Conservation (phyloP, 1,140 invertebrate genomes). For the Brachionus sp. region DNA sequence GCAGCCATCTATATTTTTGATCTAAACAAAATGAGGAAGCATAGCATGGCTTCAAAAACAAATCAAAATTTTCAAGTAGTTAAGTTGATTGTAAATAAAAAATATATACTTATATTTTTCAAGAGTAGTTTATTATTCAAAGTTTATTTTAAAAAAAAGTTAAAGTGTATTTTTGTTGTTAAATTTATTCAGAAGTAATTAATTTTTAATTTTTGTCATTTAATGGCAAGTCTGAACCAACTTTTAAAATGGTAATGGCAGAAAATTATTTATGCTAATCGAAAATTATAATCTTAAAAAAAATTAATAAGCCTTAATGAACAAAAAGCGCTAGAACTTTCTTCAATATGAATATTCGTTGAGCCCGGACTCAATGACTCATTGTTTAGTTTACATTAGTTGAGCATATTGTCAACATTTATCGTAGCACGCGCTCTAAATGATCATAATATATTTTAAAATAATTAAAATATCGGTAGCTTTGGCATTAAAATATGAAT, state of each 20-base stretch:
- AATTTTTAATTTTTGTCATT: neutral
- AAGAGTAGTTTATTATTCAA: neutral
- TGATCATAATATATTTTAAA: slow-evolving; percentile 12
- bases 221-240: neutral
- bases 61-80: neutral
- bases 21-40: neutral
- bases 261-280: slow-evolving; percentile 13
- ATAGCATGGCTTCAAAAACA: neutral
- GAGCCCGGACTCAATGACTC: neutral
- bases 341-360: neutral
- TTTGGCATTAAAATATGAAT: neutral
- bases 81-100: neutral
- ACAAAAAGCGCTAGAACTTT: neutral
- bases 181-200: no score
- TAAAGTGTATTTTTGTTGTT: neutral
- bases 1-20: no score
- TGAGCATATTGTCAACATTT: neutral
- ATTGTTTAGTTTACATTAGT: neutral
- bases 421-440: neutral
- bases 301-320: neutral
- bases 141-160: neutral
- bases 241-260: neutral
- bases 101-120: neutral
- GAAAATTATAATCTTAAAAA: slow-evolving; percentile 8
- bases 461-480: neutral